Evolutionary conservation across 2,797 vertebrate species (phyloP), one percentile per base, ranked within the genome.

Genomic region (Phoeniculus purpureus): DNA sequence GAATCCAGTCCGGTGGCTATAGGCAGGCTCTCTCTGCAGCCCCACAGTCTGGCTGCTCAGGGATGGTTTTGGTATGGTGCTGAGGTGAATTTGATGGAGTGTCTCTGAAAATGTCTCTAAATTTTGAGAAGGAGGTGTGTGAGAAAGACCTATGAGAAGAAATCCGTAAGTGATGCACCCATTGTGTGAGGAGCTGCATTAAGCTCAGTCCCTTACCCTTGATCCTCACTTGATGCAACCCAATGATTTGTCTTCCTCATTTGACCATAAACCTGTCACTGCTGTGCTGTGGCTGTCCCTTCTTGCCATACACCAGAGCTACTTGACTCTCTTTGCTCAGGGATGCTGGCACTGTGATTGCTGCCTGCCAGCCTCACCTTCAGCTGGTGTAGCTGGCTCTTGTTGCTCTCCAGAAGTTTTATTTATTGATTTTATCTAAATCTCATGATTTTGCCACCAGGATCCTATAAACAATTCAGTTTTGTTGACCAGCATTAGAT

Each of bases 71-170:
- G 25, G 9, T 29, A 9, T 34, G 21, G 18, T 66, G 54, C 62
- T 0, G 2, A 37, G n/a, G 12, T 18, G 16, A 14, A 32, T n/a
- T 65, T 45, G 32, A 29, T 56, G 20, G 13, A 6, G 9, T 17
- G 23, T 40, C 50, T 56, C 50, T 67, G n/a, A 61, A 66, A 72
- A 58, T 13, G 43, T 48, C 20, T 47, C n/a, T 27, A 20, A 47
- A 43, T 26, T 10, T 10, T 32, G 31, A 80, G 55, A 52, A 15
- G 20, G 22, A 22, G 3, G 34, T 52, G 18, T 47, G 43, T 45
- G n/a, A 64, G 47, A 65, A 31, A 19, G 10, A 12, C 11, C 34
- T 27, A 18, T 4, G 13, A 67, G 85, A 77, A 40, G 12, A n/a
- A 31, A 37, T 23, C 48, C 12, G 2, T 6, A 23, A 34, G 7